phyloP scores from a whole-genome alignment of 2,888 invertebrate species.

The Spisula subtruncata region DNA sequence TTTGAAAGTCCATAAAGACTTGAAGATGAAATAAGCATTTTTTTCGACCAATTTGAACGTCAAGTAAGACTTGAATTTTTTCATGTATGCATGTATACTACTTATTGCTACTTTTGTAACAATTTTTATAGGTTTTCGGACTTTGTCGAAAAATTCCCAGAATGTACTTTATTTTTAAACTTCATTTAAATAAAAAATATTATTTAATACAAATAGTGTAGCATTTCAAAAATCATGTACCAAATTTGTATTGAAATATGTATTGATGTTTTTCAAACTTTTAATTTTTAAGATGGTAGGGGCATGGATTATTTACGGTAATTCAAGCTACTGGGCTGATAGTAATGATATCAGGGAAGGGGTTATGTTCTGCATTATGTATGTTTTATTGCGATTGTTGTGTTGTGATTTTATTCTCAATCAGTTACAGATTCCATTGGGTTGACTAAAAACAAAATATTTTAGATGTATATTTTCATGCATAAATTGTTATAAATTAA shows the following conservation, averaged over 20 bases:
- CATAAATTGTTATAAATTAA: not conserved
- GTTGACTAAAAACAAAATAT: not conserved
- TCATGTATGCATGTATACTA: no score
- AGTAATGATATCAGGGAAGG: not conserved
- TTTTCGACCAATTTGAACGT: no score
- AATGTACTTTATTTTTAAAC: no score
- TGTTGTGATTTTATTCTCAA: conserved; percentile 9
- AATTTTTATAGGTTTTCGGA: no score
- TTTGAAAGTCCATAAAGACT: no score
- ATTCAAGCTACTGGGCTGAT: not conserved
- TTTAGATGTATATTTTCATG: conserved; percentile 19
- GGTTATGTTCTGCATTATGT: not conserved
- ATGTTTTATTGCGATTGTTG: conserved; percentile 4
- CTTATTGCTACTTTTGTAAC: no score
- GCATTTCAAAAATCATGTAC: no score
- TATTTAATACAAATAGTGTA: no score
- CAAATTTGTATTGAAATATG: not conserved
- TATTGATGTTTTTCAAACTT: not conserved
- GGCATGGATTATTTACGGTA: not conserved
- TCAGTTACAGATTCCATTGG: not conserved
- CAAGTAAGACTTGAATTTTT: no score
- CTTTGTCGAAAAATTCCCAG: no score
- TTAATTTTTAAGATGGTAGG: not conserved
- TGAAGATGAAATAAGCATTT: no score
- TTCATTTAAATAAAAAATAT: no score